Percentiles rank a stretch among this genome's conserved stretches.
Conservation (phyloP, 2,888 invertebrate species). For the Philaethria dido region DNA sequence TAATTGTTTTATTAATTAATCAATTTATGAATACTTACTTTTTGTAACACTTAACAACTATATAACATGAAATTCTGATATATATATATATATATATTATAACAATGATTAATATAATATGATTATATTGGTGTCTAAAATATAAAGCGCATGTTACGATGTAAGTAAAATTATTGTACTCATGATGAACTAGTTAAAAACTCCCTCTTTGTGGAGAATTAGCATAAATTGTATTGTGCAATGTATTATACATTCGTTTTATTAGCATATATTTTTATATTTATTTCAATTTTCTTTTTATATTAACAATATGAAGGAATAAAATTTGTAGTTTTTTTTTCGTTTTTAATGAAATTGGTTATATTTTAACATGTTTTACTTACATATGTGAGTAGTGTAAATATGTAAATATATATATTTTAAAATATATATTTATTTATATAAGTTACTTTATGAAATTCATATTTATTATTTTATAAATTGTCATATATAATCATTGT, state of each 20-base stretch:
- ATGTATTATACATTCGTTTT: neutral
- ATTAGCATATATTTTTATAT: neutral
- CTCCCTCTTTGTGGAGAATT: neutral
- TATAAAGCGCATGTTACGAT: neutral
- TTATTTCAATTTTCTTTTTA: neutral
- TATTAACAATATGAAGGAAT: conserved; percentile 9
- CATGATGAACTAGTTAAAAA: neutral
- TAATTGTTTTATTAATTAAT: neutral
- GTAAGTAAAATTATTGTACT: neutral
- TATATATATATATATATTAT: neutral
- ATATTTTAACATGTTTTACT: neutral
- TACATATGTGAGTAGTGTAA: conserved; percentile 6
- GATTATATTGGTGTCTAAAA: neutral
- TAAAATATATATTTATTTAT: neutral
- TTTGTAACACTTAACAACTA: too few species aligned
- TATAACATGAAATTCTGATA: too few species aligned
- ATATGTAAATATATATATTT: conserved; percentile 23
- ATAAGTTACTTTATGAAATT: neutral
- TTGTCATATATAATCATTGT: neutral
- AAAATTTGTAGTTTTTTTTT: neutral
- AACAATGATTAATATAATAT: neutral
- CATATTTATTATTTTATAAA: neutral
- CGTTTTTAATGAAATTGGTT: neutral
- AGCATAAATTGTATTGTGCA: neutral
- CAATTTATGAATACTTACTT: too few species aligned